Base-by-base conservation (phyloP, 2,888 invertebrate species). In the Corythucha ciliata region DNA sequence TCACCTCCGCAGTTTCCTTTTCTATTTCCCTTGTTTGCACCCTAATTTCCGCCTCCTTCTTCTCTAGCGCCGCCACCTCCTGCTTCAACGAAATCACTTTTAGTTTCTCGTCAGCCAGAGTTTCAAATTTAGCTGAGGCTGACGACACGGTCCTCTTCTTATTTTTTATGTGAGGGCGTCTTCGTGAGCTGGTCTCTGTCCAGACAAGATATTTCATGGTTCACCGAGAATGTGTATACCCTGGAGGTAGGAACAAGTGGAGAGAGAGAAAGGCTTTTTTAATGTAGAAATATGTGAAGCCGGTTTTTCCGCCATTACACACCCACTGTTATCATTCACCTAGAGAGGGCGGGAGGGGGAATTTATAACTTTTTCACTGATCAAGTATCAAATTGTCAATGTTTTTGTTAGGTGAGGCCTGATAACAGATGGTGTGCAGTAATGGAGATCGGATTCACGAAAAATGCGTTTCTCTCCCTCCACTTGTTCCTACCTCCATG, bases 131-230 rank as follows among this genome's bases (percentile, higher is more conserved):
- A 21, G 4, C 12, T 18, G 36, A 36, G 16, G 36, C 36, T 6
- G 36, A 36, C 16, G 36, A 18, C 10, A 20, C 8, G 10, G 36
- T 20, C 21, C 21, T 36, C n/a, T 4, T 33, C 16, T 36, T 36
- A 10, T 36, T 36, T 36, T 10, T 3, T 3, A 36, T 36, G 36
- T 20, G 36, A 36, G 36, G 36, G 36, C 36, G 36, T 36, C 36
- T 36, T n/a, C 36, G 18, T 10, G 36, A 6, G 21, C 36, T 36
- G 36, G 20, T 36, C 20, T 36, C 16, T 36, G n/a, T n/a, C n/a
- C n/a, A n/a, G n/a, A n/a, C n/a, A n/a, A n/a, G n/a, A n/a, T n/a
- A n/a, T n/a, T n/a, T n/a, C n/a, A n/a, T n/a, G n/a, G n/a, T n/a
- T n/a, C n/a, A n/a, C n/a, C n/a, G n/a, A n/a, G n/a, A n/a, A n/a